Percentiles rank a stretch among this genome's conserved stretches.
These are phyloP conservation scores for Eurytoma adleriae DNA, from an alignment of 2,888 invertebrate genomes.

Conservation along the genomic window DNA sequence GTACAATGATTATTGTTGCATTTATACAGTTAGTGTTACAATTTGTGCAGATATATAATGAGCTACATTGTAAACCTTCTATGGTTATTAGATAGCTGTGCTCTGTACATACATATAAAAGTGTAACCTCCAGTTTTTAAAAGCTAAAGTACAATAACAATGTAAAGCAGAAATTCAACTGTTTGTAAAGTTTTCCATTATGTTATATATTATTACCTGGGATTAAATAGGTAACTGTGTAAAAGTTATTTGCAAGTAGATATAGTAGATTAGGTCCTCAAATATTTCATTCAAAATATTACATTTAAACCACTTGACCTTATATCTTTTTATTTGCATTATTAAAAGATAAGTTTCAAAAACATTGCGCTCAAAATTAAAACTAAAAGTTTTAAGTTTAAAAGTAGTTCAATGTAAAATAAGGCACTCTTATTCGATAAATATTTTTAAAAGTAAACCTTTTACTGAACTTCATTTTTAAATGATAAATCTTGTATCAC, in stretches of 20 bases:
- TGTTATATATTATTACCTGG: not conserved
- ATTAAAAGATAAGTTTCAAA: constrained; percentile 19
- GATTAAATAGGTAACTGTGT: constrained; percentile 32
- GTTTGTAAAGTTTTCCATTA: constrained; percentile 1
- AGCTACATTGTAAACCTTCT: constrained; percentile 20
- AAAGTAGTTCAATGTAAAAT: constrained; percentile 43
- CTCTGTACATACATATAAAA: constrained; percentile 50
- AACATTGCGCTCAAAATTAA: constrained; percentile 25
- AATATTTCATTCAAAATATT: constrained; percentile 2
- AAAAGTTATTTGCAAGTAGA: not conserved
- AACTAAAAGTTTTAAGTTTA: constrained; percentile 2
- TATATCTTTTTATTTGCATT: constrained; percentile 12
- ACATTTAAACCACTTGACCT: not conserved
- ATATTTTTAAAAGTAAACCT: constrained; percentile 22
- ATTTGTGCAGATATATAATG: constrained; percentile 50
- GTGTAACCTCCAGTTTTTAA: constrained; percentile 25
- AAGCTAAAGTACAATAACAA: constrained; percentile 36
- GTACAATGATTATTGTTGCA: constrained; percentile 42
- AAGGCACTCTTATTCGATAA: constrained; percentile 50
- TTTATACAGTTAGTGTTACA: constrained; percentile 48
- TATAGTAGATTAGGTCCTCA: not conserved
- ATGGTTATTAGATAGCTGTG: constrained; percentile 38
- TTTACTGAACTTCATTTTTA: not conserved
- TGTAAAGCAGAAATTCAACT: constrained; percentile 23
- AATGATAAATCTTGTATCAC: constrained; percentile 18